phyloP scores from a whole-genome alignment of 2,113 vertebrate genomes.

The Elachura formosa region DNA sequence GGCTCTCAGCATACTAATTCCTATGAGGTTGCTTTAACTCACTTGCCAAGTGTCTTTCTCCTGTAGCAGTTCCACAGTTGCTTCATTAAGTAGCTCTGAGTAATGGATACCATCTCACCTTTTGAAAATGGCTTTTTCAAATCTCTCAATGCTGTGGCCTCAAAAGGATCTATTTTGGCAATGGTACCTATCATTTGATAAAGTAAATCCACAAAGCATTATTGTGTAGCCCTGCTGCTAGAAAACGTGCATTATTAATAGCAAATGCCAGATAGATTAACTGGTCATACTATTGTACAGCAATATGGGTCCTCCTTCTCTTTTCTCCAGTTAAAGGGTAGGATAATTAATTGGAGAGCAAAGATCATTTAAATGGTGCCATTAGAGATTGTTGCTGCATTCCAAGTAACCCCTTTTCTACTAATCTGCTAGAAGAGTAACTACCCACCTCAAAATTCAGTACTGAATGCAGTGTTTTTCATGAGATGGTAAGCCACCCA shows the following conservation, averaged over 20 bases:
- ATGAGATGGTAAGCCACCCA: accelerated
- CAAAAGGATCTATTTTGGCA: not conserved
- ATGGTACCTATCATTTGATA: not conserved
- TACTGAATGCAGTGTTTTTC: not conserved
- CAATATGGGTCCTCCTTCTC: not conserved
- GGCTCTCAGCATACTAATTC: not conserved
- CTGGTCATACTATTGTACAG: not conserved
- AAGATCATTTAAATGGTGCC: not conserved
- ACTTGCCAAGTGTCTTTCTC: not conserved
- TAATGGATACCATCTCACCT: not conserved
- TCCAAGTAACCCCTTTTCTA: not conserved
- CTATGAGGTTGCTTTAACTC: not conserved
- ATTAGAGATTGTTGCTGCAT: not conserved
- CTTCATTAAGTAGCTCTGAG: not conserved
- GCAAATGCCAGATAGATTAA: not conserved
- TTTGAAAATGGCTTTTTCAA: not conserved
- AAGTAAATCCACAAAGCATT: not conserved
- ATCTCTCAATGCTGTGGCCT: not conserved
- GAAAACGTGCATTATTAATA: not conserved
- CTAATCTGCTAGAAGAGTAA: not conserved
- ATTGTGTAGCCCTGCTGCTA: not conserved
- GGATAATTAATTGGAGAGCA: not conserved
- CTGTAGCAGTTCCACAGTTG: not conserved
- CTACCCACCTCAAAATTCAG: not conserved
- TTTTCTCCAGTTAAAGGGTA: not conserved